Conservation (phyloP, 2,888 invertebrate species). For the Drosophila flavopinicola region DNA sequence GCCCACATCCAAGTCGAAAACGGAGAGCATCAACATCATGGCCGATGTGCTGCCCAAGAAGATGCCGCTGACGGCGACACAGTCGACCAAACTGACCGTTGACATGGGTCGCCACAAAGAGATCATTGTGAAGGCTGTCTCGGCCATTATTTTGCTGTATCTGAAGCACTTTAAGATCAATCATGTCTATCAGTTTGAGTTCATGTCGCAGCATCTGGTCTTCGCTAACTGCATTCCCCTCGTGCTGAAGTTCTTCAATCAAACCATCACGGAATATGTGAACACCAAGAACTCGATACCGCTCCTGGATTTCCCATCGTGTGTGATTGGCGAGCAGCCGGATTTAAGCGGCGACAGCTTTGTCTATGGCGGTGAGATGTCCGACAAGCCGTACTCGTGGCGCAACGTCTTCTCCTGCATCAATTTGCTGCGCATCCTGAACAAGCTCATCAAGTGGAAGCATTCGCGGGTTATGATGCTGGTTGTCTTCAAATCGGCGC, state of each 20-base stretch:
- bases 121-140: conserved; percentile 98
- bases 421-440: conserved; percentile 96
- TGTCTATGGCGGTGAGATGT: conserved; percentile 88
- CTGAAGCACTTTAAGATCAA: conserved; percentile 98
- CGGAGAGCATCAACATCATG: conserved; percentile 99
- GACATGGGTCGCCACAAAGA: conserved; percentile 99
- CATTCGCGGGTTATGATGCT: conserved; percentile 99
- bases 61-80: conserved; percentile 97
- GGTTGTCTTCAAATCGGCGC: conserved; percentile 99
- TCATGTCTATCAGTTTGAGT: conserved; percentile 99
- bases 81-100: conserved; percentile 97
- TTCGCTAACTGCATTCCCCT: conserved; percentile 99
- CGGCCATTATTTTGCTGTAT: conserved; percentile 94
- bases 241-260: conserved; percentile 99
- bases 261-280: conserved; percentile 97
- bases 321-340: conserved; percentile 97
- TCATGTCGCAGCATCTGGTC: conserved; percentile 98
- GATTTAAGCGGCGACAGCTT: conserved; percentile 96
- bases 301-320: conserved; percentile 96
- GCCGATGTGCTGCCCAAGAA: conserved; percentile 98
- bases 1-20: conserved; percentile 99
- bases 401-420: conserved; percentile 99
- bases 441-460: conserved; percentile 99
- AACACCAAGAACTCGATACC: conserved; percentile 97
- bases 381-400: conserved; percentile 95